phyloP scores from a whole-genome alignment of 1,140 invertebrate genomes.

The Drosophila mayri region DNA sequence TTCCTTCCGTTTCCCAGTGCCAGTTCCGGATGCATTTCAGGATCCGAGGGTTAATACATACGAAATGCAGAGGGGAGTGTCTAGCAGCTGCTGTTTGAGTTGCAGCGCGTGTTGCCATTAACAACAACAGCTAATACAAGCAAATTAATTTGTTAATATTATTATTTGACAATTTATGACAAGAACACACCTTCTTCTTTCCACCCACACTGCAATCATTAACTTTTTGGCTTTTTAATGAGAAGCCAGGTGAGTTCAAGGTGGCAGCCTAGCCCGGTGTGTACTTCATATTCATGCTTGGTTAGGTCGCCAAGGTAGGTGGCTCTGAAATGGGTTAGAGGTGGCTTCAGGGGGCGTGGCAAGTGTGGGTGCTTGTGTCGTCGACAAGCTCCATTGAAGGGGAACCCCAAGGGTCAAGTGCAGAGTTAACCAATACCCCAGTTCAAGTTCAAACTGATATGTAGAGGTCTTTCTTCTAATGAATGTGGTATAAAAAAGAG shows the following conservation, averaged over 20 bases:
- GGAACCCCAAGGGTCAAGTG: constrained; percentile 46
- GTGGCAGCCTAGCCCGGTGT: constrained; percentile 2
- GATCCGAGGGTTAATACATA: constrained; percentile 34
- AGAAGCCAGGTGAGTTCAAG: constrained; percentile 27
- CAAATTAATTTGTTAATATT: constrained; percentile 41
- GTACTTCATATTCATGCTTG: constrained; percentile 39
- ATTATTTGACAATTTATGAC: constrained; percentile 19
- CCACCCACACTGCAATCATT: constrained; percentile 8
- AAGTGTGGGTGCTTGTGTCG: constrained; percentile 22
- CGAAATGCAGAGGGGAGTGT: constrained; percentile 6
- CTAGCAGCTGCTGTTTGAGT: constrained; percentile 33
- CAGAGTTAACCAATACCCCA: background rate
- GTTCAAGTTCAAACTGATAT: constrained; percentile 21
- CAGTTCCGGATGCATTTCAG: constrained; percentile 33
- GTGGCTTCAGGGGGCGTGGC: constrained; percentile 24
- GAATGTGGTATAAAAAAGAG: no score
- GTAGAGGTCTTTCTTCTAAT: background rate
- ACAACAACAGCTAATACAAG: constrained; percentile 9
- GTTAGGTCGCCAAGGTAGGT: constrained; percentile 39
- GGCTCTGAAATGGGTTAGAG: constrained; percentile 1
- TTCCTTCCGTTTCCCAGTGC: constrained; percentile 29
- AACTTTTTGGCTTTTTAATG: constrained; percentile 26
- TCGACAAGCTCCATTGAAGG: constrained; percentile 51
- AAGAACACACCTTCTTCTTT: background rate
- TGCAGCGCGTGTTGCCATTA: constrained; percentile 30